Evolutionary conservation across 2,888 invertebrate genomes (phyloP).

Genomic region (Cyaniris semiargus): DNA sequence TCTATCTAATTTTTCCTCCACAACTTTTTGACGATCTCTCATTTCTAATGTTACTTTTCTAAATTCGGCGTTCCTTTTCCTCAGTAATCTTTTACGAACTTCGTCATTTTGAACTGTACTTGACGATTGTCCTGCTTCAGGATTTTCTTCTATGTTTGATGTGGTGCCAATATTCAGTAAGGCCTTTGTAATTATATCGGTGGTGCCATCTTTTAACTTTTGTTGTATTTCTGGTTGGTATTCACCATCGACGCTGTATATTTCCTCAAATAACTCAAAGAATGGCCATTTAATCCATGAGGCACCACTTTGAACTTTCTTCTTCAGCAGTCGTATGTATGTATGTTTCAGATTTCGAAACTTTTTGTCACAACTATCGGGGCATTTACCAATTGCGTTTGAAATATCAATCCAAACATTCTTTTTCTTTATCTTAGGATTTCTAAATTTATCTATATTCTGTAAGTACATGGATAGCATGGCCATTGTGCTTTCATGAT

Average conservation of each 20-base stretch:
- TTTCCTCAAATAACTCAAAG: constrained; percentile 69
- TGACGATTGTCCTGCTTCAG: constrained; percentile 56
- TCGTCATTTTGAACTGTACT: constrained; percentile 54
- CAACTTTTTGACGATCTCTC: constrained; percentile 65
- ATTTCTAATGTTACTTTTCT: constrained; percentile 67
- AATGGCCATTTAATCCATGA: constrained; percentile 70
- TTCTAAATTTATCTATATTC: constrained; percentile 67
- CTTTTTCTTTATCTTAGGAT: constrained; percentile 72
- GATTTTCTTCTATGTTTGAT: constrained; percentile 48
- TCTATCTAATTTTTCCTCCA: constrained; percentile 72
- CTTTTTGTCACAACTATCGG: constrained; percentile 71
- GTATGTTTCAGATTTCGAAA: constrained; percentile 73
- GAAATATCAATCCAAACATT: constrained; percentile 70
- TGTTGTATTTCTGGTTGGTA: constrained; percentile 68
- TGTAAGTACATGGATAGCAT: constrained; percentile 64
- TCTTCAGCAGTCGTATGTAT: constrained; percentile 66
- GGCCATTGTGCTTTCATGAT: constrained; percentile 56
- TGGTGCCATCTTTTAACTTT: constrained; percentile 60
- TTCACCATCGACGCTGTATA: constrained; percentile 65
- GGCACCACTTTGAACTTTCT: constrained; percentile 57
- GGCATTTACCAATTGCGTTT: constrained; percentile 61
- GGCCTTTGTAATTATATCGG: constrained; percentile 63
- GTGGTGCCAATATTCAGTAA: constrained; percentile 59
- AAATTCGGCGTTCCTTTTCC: constrained; percentile 63
- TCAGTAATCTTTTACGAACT: constrained; percentile 54